These are phyloP conservation scores for Chromoteleia sp. DNA, from an alignment of 2,888 invertebrate genomes.

Conservation along the genomic window DNA sequence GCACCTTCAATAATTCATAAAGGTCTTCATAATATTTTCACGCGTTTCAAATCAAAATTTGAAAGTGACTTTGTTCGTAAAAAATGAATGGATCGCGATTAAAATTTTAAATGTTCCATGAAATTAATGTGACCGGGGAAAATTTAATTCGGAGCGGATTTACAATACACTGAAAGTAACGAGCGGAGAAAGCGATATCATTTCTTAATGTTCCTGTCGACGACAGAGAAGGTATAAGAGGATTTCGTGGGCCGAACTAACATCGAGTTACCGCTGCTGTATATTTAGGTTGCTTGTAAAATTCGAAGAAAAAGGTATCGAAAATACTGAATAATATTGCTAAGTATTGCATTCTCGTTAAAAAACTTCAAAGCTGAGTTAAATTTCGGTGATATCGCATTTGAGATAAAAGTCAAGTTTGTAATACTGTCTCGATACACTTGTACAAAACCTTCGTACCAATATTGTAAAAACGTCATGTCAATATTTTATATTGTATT, in stretches of 20 bases:
- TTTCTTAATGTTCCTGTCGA: slow-evolving; percentile 60
- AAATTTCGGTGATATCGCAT: not conserved
- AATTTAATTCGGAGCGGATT: slow-evolving; percentile 35
- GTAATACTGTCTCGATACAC: no score
- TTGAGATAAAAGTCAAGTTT: not conserved
- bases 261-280: slow-evolving; percentile 47
- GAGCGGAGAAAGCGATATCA: slow-evolving; percentile 23
- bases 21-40: no score
- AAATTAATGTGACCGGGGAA: slow-evolving; percentile 24
- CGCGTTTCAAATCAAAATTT: slow-evolving; percentile 2
- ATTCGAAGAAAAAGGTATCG: slow-evolving; percentile 39
- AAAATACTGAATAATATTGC: slow-evolving; percentile 17
- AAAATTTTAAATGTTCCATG: slow-evolving; percentile 17
- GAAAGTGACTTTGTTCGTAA: slow-evolving; percentile 19
- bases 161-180: slow-evolving; percentile 40
- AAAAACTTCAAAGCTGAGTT: not conserved
- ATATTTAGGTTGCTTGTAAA: slow-evolving; percentile 58
- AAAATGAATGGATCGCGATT: slow-evolving; percentile 17
- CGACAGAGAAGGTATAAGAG: slow-evolving; percentile 55
- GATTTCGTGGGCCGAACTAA: slow-evolving; percentile 50
- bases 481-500: no score
- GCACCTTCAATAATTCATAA: not conserved
- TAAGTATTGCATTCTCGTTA: slow-evolving; percentile 12
- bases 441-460: no score
- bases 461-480: no score